Base-by-base conservation (phyloP, 1,140 invertebrate species). In the Phocides pigmalion region DNA sequence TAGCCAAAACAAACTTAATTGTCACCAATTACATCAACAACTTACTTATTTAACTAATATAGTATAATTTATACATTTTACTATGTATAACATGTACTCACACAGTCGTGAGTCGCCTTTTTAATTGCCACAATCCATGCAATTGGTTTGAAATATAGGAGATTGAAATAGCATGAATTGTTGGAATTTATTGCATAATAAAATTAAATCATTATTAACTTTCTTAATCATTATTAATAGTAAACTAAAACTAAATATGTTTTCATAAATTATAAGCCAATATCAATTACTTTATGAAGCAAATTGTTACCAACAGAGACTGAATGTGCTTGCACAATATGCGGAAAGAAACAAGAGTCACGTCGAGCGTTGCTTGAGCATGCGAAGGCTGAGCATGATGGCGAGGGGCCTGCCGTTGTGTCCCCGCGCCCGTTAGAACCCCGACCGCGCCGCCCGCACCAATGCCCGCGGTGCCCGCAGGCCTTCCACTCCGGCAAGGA, bases 401-500 rank as follows among this genome's bases (percentile, higher is more conserved):
- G 50, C 15, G 41, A 32, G 50, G 75, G 66, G 85, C 54, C 82
- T 76, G 62, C 76, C 82, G 3, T n/a, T n/a, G n/a, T n/a, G n/a
- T n/a, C n/a, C 83, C 84, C 72, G 44, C 39, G 35, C 44, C 17
- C 19, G 35, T 16, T 16, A 3, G 46, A 37, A 37, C 15, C 15
- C n/a, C 22, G 70, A 50, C 2, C 72, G 66, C 62, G 81, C 9
- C 84, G 93, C 17, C 76, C 87, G 8, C 87, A 91, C 79, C 72
- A 83, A 51, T 94, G 93, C 69, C 79, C 83, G 64, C 85, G 87
- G 41, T 94, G 93, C 68, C 76, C 83, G 47, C 91, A 91, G 68
- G 83, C 91, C 37, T 94, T 94, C 79, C 85, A 92, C 64, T 93
- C 93, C 54, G 75, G 82, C 35, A 93, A 93, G 76, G 93, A 94